Evolutionary conservation across 2,113 vertebrate species (phyloP).

Genomic region (Plestiodon gilberti): DNA sequence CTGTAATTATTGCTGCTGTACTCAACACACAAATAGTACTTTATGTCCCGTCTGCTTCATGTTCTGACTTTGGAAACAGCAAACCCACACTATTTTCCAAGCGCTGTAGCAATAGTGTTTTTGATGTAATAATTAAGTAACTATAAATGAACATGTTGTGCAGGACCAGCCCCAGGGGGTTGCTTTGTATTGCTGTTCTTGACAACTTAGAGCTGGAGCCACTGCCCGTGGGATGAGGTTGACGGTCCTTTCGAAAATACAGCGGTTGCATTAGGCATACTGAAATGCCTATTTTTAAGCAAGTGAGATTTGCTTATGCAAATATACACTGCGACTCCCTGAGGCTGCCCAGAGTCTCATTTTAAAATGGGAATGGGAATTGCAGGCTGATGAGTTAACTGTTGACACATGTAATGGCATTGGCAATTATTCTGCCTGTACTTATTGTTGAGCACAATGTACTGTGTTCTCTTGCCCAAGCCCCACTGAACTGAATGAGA

Average conservation of each 20-base stretch:
- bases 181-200: neutral
- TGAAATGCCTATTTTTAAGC: neutral
- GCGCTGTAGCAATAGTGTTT: neutral
- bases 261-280: neutral
- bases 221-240: neutral
- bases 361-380: neutral
- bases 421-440: neutral
- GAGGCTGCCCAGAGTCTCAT: neutral
- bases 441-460: too few species aligned
- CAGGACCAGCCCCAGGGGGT: too few species aligned
- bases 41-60: neutral
- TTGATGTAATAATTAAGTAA: neutral
- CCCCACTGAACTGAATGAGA: neutral
- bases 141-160: neutral
- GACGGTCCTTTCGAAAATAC: neutral
- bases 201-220: neutral
- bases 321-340: neutral
- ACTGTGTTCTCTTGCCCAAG: too few species aligned
- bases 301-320: neutral
- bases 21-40: conserved; percentile 28
- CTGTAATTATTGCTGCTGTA: neutral
- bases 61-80: conserved; percentile 3
- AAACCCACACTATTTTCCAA: neutral
- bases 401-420: neutral
- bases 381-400: neutral